Conservation (phyloP, 2,888 invertebrate genomes). For the Yponomeuta sedellus region DNA sequence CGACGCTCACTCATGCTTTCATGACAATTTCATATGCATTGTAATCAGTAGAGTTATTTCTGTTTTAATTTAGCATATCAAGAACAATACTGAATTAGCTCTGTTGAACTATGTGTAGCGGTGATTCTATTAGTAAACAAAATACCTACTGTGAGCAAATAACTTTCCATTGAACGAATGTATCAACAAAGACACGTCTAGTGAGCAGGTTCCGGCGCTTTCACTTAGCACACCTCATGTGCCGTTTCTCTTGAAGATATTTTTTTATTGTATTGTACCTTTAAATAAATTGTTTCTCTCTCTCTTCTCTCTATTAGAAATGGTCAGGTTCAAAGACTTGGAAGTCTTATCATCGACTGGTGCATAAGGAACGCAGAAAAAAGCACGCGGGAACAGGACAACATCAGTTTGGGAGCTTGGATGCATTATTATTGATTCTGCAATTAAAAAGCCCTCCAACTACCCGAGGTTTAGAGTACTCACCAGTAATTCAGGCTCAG, state of each 20-base stretch:
- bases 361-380: not conserved
- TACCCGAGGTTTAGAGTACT: not conserved
- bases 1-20: no score
- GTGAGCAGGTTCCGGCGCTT: slow-evolving; percentile 27
- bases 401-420: not conserved
- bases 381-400: not conserved
- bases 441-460: slow-evolving; percentile 16
- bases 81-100: not conserved
- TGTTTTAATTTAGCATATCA: no score
- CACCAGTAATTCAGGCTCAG: slow-evolving; percentile 46
- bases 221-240: slow-evolving; percentile 25
- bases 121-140: slow-evolving; percentile 4
- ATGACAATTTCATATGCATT: no score
- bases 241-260: not conserved
- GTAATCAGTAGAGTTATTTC: no score
- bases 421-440: slow-evolving; percentile 12
- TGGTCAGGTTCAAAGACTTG: not conserved
- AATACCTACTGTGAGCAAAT: slow-evolving; percentile 10
- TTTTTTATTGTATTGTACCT: no score
- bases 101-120: not conserved
- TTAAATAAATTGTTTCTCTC: no score
- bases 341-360: not conserved
- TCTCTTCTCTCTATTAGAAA: no score
- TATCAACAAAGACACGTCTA: slow-evolving; percentile 26
- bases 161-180: slow-evolving; percentile 28